A percentile compares a stretch with the other conserved stretches of the same genome.
These are phyloP conservation scores for Thamnophis elegans DNA, from an alignment of 2,797 vertebrate species.

Conservation along the genomic window DNA sequence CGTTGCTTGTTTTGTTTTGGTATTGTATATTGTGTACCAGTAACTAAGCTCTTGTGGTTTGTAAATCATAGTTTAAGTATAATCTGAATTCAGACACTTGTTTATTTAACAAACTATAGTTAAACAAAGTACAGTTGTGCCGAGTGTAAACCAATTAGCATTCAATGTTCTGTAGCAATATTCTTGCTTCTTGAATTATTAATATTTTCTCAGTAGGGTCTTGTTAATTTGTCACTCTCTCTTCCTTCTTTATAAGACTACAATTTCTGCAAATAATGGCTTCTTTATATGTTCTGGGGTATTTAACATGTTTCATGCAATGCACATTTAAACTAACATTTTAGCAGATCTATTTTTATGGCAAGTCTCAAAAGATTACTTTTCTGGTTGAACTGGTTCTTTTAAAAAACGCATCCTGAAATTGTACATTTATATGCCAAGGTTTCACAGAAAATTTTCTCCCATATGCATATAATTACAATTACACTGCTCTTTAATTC, in stretches of 20 bases:
- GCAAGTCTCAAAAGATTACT: background rate
- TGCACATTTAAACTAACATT: background rate
- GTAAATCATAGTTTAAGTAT: background rate
- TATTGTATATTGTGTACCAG: background rate
- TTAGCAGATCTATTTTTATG: background rate
- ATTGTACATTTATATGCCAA: background rate
- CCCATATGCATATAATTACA: background rate
- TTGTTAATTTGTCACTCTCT: background rate
- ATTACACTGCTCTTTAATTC: background rate
- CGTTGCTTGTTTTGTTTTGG: background rate
- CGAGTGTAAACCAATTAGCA: background rate
- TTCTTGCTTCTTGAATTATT: background rate
- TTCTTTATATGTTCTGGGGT: background rate
- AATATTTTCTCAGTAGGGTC: background rate
- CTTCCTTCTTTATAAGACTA: background rate
- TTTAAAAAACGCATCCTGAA: background rate
- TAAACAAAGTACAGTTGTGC: background rate
- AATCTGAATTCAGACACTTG: background rate
- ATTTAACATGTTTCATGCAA: background rate
- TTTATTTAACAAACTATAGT: background rate
- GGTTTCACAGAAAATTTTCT: background rate
- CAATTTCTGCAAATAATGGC: background rate
- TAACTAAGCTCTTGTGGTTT: background rate
- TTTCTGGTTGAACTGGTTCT: background rate
- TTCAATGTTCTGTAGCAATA: background rate